Base-by-base conservation (phyloP, 1,140 invertebrate species). In the Ptiloglossa arizonensis region DNA sequence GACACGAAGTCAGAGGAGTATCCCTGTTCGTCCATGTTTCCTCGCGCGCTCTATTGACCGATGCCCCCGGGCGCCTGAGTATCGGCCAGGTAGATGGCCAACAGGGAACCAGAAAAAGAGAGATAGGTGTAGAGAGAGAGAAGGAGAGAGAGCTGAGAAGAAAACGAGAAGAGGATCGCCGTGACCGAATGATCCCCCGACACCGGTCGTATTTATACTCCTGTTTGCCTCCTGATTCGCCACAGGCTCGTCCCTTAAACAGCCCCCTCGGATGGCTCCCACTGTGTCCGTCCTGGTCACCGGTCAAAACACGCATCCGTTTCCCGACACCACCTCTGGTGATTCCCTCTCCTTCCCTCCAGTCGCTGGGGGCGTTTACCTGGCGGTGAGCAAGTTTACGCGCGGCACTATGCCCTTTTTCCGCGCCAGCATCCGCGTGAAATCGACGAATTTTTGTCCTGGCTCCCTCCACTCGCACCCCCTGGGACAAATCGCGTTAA, bases 211-310 rank as follows among this genome's bases (percentile, higher is more conserved):
- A 89, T 89, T 90, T 91, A 90, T 89, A 88, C 84, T 89, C 83
- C 89, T 91, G 88, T 91, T 91, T 90, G 86, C 86, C 83, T 81
- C 84, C 81, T 89, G 86, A 90, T 90, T 90, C 87, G 89, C 87
- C 85, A 91, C 86, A 89, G 79, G 56, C 48, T 60, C 22, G 77
- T 44, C 52, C 62, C 67, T 84, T 64, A 68, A 84, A 79, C 60
- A 68, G 17, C n/a, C 27, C 73, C 79, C 77, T 80, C 80, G 48
- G n/a, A 76, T 79, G 64, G 71, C n/a, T 70, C 63, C 69, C 38
- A 62, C 67, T 13, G 66, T 52, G 82, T 72, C 60, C 75, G 82
- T 81, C 2, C 67, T 79, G 80, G 74, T 86, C 57, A 81, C 82
- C 82, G 81, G 81, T 86, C 87, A 85, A 87, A 86, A 89, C 87